A percentile compares a stretch with the other conserved stretches of the same genome.
These are phyloP conservation scores for Alviniconcha strummeri DNA, from an alignment of 2,888 invertebrate genomes.

Conservation along the genomic window DNA sequence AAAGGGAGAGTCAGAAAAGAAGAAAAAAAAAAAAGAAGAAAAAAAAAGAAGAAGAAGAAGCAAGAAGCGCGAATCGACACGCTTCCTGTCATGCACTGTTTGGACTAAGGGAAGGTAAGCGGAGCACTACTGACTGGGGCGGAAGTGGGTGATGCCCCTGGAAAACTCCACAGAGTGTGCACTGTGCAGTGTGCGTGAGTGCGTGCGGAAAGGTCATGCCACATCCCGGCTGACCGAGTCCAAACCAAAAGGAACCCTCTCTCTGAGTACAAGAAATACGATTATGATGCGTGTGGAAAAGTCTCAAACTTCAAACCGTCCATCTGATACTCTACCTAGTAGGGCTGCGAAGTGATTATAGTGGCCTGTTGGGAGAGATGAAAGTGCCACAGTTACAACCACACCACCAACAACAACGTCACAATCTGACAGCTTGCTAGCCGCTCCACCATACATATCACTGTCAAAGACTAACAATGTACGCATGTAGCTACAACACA, in stretches of 20 bases:
- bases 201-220: background rate
- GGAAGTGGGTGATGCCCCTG: conserved; percentile 4
- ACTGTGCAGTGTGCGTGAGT: conserved; percentile 1
- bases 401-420: conserved; percentile 23
- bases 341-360: conserved; percentile 48
- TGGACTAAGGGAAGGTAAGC: background rate
- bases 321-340: conserved; percentile 41
- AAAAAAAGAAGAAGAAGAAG: background rate
- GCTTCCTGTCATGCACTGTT: conserved; percentile 5
- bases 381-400: conserved; percentile 32
- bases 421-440: conserved; percentile 10
- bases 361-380: conserved; percentile 44
- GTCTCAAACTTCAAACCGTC: conserved; percentile 23
- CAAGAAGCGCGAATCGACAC: background rate
- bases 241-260: background rate
- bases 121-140: background rate
- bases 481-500: too few relatives aligned
- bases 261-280: conserved; percentile 3
- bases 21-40: background rate
- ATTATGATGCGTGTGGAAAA: conserved; percentile 11
- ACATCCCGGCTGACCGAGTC: background rate
- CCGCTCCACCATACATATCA: too few relatives aligned
- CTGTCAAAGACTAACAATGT: too few relatives aligned
- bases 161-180: background rate
- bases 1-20: background rate